Conservation (phyloP, 2,113 vertebrate genomes). For the Notothenia rossii region DNA sequence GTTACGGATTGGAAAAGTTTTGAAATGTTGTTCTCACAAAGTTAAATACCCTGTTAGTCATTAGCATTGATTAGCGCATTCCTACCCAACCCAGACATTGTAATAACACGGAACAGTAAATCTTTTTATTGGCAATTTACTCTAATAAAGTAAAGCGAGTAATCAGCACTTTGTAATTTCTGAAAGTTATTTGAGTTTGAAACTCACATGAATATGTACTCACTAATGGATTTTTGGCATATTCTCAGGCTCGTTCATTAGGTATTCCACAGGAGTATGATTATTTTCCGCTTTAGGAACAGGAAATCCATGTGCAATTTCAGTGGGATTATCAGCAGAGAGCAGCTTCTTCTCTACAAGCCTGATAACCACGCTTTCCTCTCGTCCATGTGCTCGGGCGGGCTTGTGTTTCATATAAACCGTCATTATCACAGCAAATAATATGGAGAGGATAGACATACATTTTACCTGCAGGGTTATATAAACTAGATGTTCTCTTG, state of each 20-base stretch:
- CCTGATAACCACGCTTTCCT: constrained; percentile 64
- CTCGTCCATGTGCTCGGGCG: constrained; percentile 46
- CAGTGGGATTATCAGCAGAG: constrained; percentile 75
- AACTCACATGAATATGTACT: not conserved
- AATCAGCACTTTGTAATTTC: not conserved
- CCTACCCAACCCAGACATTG: not conserved
- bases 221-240: constrained; percentile 2
- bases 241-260: constrained; percentile 45
- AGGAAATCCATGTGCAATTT: constrained; percentile 80
- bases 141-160: not conserved
- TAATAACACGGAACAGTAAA: not conserved
- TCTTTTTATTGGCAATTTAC: constrained; percentile 7
- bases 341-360: constrained; percentile 64
- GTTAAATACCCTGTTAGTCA: not conserved
- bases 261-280: constrained; percentile 61
- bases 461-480: constrained; percentile 6
- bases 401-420: constrained; percentile 41
- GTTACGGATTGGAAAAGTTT: not conserved
- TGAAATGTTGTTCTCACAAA: not conserved
- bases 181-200: constrained; percentile 14
- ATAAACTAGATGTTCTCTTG: not conserved
- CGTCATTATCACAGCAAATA: constrained; percentile 22
- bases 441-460: constrained; percentile 11
- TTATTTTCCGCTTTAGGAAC: constrained; percentile 68
- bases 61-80: constrained; percentile 12